Evolutionary conservation across 2,888 invertebrate genomes (phyloP).

Genomic region (Leucozona laternaria): DNA sequence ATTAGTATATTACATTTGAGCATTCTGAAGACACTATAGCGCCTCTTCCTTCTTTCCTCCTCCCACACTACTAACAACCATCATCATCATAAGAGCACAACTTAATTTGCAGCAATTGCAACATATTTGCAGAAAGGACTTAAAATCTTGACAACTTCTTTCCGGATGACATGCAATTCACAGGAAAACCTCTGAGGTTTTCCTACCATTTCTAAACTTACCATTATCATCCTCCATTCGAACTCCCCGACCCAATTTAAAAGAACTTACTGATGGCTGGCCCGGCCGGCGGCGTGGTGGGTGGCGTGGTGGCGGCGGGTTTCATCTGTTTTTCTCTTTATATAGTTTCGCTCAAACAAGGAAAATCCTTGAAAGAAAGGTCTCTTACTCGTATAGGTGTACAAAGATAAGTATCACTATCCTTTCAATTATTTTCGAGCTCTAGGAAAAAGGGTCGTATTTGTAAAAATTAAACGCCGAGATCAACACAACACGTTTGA

Average conservation of each 20-base stretch:
- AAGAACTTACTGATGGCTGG: constrained; percentile 26
- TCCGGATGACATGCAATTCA: constrained; percentile 84
- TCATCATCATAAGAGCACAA: constrained; percentile 60
- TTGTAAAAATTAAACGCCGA: neutral
- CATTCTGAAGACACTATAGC: constrained; percentile 16
- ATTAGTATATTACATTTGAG: neutral
- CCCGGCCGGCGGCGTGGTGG: no score
- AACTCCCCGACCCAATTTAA: neutral
- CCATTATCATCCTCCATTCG: neutral
- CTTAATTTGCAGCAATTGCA: constrained; percentile 76
- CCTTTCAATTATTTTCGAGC: constrained; percentile 72
- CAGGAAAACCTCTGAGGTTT: constrained; percentile 75
- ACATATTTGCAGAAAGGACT: constrained; percentile 80
- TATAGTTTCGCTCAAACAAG: constrained; percentile 13
- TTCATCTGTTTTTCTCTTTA: constrained; percentile 48
- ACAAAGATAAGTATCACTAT: constrained; percentile 74
- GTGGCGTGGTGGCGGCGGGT: neutral
- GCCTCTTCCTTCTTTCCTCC: neutral
- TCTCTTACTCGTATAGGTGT: constrained; percentile 60
- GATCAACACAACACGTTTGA: neutral
- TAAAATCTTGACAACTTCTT: constrained; percentile 84
- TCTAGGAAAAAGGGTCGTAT: constrained; percentile 14
- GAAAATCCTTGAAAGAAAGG: constrained; percentile 69
- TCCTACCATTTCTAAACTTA: neutral
- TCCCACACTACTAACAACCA: neutral